Percentiles rank a stretch among this genome's conserved stretches.
Evolutionary conservation across 92 coral and sea anemone genomes (phyloP).

Genomic region (Virgularia gustaviana): DNA sequence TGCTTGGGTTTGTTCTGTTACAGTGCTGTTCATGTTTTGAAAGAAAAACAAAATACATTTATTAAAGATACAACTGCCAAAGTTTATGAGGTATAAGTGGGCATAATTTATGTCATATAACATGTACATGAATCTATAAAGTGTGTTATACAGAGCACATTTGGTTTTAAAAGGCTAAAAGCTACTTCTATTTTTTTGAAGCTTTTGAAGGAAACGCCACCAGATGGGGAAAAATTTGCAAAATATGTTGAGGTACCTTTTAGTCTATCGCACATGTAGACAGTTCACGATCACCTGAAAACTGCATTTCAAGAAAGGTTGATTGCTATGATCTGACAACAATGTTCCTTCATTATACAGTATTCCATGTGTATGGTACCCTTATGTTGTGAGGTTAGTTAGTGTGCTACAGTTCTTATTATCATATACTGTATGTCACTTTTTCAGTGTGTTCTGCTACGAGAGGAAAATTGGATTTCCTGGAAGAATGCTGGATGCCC

Average conservation of each 20-base stretch:
- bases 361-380: background rate
- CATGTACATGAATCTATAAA: too few relatives aligned
- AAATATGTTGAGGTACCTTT: constrained; percentile 86
- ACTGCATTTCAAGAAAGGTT: too few relatives aligned
- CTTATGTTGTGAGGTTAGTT: too few relatives aligned
- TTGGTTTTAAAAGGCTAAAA: background rate
- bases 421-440: background rate
- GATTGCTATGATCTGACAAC: too few relatives aligned
- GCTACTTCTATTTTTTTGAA: constrained; percentile 23
- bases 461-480: constrained; percentile 97
- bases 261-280: too few relatives aligned
- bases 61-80: constrained; percentile 77
- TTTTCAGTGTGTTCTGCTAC: constrained; percentile 67
- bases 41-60: constrained; percentile 75
- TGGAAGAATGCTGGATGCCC: constrained; percentile 98
- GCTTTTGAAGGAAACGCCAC: constrained; percentile 86
- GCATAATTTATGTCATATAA: too few relatives aligned
- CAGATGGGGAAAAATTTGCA: constrained; percentile 91
- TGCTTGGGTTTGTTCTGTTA: too few relatives aligned
- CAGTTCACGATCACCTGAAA: too few relatives aligned
- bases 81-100: constrained; percentile 80
- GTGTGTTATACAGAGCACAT: too few relatives aligned
- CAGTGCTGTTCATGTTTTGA: constrained; percentile 72
- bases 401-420: too few relatives aligned
- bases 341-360: background rate